These are phyloP conservation scores for Drosophila teissieri DNA, from an alignment of 1,140 invertebrate genomes.

Conservation along the genomic window DNA sequence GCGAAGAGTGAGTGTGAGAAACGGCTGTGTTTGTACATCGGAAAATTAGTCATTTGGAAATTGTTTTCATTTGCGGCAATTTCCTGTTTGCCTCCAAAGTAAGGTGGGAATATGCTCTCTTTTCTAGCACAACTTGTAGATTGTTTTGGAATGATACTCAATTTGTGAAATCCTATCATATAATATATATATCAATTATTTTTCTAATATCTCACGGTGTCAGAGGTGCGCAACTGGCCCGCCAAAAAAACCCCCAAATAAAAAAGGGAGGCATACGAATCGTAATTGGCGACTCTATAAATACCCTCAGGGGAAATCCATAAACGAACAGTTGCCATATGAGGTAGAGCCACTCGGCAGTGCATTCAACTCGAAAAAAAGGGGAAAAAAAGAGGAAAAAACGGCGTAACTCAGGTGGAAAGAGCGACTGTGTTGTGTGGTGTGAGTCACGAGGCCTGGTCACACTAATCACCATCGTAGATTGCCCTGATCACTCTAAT, in stretches of 20 bases:
- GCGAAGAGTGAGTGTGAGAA: constrained; percentile 17
- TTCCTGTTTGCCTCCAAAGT: constrained; percentile 25
- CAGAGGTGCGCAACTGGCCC: neutral
- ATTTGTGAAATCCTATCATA: neutral
- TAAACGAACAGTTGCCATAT: constrained; percentile 10
- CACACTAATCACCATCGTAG: constrained; percentile 27
- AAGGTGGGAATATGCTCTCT: constrained; percentile 2
- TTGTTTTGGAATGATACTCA: neutral
- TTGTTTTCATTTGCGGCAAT: constrained; percentile 7
- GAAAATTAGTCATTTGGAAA: constrained; percentile 45
- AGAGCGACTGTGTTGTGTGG: neutral
- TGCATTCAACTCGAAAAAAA: constrained; percentile 47
- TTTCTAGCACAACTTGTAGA: too few relatives aligned
- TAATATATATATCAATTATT: neutral
- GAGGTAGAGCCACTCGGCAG: constrained; percentile 23
- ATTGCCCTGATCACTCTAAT: constrained; percentile 73
- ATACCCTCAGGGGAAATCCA: constrained; percentile 10
- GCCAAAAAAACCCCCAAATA: neutral
- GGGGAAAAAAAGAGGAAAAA: neutral
- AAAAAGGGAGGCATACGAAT: neutral
- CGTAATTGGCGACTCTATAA: constrained; percentile 16
- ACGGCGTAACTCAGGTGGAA: neutral
- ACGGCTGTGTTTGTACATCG: constrained; percentile 19
- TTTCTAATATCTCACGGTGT: neutral
- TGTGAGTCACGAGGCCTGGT: constrained; percentile 20